A percentile compares a stretch with the other conserved stretches of the same genome.
Evolutionary conservation across 2,113 vertebrate genomes (phyloP).

Genomic region (Crotalus helleri): DNA sequence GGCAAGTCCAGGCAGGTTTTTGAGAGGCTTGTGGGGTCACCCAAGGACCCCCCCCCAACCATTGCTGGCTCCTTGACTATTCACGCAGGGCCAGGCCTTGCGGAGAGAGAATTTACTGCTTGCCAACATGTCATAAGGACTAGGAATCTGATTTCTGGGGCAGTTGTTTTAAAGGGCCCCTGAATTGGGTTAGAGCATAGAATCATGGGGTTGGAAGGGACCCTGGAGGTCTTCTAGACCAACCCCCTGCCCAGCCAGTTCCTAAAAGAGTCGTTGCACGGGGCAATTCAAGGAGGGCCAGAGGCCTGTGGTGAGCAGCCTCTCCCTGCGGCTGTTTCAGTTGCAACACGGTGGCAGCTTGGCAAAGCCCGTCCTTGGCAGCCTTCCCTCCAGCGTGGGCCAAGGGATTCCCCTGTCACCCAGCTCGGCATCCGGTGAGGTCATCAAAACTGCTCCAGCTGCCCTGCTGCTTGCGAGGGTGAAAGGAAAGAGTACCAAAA

Average conservation of each 20-base stretch:
- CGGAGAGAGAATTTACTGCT: background rate
- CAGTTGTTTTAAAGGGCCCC: background rate
- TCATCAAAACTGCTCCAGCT: background rate
- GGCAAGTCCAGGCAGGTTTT: background rate
- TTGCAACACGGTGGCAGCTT: background rate
- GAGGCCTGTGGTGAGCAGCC: background rate
- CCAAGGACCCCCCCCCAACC: background rate
- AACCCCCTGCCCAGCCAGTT: background rate
- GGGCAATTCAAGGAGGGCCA: background rate
- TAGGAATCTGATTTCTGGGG: background rate
- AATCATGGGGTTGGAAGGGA: background rate
- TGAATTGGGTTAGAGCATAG: background rate
- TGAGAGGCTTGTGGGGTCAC: accelerated
- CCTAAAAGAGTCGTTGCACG: background rate
- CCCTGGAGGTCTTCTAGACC: too few relatives aligned
- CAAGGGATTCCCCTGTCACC: background rate
- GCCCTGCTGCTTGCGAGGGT: background rate
- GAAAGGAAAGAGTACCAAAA: background rate
- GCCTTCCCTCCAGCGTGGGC: background rate
- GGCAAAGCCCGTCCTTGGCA: background rate
- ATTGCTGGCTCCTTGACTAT: background rate
- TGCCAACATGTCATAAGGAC: background rate
- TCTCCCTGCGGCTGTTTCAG: background rate
- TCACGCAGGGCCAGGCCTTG: background rate
- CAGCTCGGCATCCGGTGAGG: background rate